These are phyloP conservation scores for Trematomus bernacchii DNA, from an alignment of 2,797 vertebrate genomes.

Conservation along the genomic window DNA sequence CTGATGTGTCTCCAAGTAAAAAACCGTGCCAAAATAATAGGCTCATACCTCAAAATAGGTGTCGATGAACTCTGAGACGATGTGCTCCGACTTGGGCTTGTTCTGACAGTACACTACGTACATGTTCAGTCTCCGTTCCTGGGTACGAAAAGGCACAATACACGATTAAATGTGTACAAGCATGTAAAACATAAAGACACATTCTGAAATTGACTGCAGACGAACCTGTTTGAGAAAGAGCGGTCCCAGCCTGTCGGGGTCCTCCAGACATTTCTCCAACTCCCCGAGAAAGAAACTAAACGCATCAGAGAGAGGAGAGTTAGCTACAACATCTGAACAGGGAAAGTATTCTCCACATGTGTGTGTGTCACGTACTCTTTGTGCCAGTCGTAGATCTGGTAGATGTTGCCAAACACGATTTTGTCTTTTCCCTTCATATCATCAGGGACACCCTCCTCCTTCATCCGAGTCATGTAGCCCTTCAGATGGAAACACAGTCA, in stretches of 20 bases:
- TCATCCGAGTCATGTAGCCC: constrained; percentile 98
- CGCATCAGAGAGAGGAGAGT: constrained; percentile 5
- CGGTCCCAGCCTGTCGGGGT: constrained; percentile 94
- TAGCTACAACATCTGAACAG: not conserved
- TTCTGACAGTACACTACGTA: constrained; percentile 99
- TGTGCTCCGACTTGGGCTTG: constrained; percentile 99
- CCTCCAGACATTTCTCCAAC: constrained; percentile 98
- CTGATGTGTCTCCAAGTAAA: not conserved
- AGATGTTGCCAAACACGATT: constrained; percentile 98
- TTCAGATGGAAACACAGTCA: constrained; percentile 60
- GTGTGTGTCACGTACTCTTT: constrained; percentile 90
- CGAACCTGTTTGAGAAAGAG: constrained; percentile 97
- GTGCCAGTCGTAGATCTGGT: constrained; percentile 99
- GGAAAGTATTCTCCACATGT: not conserved
- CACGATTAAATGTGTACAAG: not conserved
- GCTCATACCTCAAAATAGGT: constrained; percentile 96
- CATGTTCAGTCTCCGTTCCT: constrained; percentile 98
- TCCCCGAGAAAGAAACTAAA: constrained; percentile 96
- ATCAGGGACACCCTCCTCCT: constrained; percentile 96
- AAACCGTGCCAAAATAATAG: not conserved
- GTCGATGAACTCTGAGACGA: constrained; percentile 97
- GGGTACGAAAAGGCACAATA: constrained; percentile 11
- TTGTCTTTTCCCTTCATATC: constrained; percentile 99
- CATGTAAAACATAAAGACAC: not conserved
- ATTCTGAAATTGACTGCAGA: constrained; percentile 9